These are phyloP conservation scores for Paraplagusia blochii DNA, from an alignment of 2,113 vertebrate genomes.

Conservation along the genomic window DNA sequence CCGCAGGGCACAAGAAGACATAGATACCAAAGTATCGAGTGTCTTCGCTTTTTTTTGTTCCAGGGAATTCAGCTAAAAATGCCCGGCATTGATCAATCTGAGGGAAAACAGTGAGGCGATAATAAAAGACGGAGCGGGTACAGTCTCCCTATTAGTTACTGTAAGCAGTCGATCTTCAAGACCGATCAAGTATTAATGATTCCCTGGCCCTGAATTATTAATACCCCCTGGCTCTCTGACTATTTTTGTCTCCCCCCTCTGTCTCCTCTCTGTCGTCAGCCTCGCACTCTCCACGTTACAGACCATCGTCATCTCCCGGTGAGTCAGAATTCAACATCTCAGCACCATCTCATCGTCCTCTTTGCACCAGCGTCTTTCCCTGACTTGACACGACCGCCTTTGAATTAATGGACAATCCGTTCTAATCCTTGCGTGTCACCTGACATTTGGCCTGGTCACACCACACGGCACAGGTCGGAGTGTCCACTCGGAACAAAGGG, in stretches of 20 bases:
- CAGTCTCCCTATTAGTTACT: constrained; percentile 32
- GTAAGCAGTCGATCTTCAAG: constrained; percentile 44
- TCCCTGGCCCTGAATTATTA: constrained; percentile 73
- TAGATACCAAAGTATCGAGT: not conserved
- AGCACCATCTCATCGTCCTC: constrained; percentile 14
- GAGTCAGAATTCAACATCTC: constrained; percentile 31
- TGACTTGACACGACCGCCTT: constrained; percentile 45
- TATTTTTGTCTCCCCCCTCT: constrained; percentile 62
- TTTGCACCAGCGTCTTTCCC: not conserved
- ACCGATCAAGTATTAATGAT: constrained; percentile 75
- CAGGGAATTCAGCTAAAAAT: constrained; percentile 12
- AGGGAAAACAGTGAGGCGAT: constrained; percentile 8
- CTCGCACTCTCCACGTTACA: constrained; percentile 41
- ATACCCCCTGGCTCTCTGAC: constrained; percentile 63
- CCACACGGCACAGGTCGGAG: not conserved
- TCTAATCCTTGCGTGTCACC: constrained; percentile 50
- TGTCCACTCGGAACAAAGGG: not conserved
- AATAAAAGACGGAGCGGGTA: constrained; percentile 10
- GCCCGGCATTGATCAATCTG: not conserved
- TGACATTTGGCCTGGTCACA: constrained; percentile 11
- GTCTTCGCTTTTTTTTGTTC: not conserved
- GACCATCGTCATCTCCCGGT: constrained; percentile 30
- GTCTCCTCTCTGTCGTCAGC: constrained; percentile 41
- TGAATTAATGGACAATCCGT: constrained; percentile 40
- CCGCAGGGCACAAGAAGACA: not conserved